Percentiles rank a stretch among this genome's conserved stretches.
These are phyloP conservation scores for Tenrec ecaudatus DNA, from an alignment of 2,113 vertebrate species.

Conservation along the genomic window DNA sequence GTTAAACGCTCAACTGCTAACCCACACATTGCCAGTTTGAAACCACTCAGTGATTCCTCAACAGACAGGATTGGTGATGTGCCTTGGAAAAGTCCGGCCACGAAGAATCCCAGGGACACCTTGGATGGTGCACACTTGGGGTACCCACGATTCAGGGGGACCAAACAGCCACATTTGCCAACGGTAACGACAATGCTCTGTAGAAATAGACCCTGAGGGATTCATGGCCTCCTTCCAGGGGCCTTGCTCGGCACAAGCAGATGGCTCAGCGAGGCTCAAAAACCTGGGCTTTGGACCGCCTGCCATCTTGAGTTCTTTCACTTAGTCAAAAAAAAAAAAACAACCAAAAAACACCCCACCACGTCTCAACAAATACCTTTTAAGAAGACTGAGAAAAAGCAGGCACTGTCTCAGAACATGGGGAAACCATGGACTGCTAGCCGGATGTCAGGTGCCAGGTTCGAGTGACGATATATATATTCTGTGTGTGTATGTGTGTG, in stretches of 20 bases:
- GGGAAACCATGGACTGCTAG: background rate
- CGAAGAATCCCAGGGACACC: background rate
- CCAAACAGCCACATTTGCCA: background rate
- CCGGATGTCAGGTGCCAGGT: fast-evolving
- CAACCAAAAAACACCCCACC: too few species aligned
- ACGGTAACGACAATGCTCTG: background rate
- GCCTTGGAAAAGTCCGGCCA: background rate
- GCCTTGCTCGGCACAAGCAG: background rate
- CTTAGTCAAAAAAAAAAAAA: background rate
- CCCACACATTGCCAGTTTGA: background rate
- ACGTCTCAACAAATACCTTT: background rate
- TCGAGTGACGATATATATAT: background rate
- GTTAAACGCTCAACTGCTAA: background rate
- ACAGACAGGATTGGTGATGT: background rate
- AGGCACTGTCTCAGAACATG: fast-evolving
- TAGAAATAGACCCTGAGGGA: background rate
- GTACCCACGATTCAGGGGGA: background rate
- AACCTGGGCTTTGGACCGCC: constrained; percentile 14
- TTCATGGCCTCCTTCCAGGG: background rate
- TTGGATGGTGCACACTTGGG: background rate
- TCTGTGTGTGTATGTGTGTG: too few species aligned
- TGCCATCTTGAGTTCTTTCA: constrained; percentile 24
- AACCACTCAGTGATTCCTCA: background rate
- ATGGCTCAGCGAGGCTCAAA: background rate
- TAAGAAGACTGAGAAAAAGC: background rate